Evolutionary conservation across 2,888 invertebrate species (phyloP), one percentile per base, ranked within the genome.

Genomic region (Ectemnius cavifrons): DNA sequence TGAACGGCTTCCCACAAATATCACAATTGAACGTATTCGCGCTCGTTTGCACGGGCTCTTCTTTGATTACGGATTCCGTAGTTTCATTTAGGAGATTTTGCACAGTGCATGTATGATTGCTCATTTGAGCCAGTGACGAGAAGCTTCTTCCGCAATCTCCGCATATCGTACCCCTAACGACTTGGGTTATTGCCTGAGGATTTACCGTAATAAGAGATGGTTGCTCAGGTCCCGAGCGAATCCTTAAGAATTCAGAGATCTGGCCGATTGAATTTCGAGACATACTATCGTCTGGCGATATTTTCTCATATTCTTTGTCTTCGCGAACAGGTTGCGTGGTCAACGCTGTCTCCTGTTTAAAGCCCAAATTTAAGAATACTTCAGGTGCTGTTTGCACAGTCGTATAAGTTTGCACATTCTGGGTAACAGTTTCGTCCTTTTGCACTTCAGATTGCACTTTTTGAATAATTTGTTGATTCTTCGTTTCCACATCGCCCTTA

Each of bases 1-100:
- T 94, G 84, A 95, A 95, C 0, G 92, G 92, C 78, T 94, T 94
- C 5, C 92, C 92, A 85, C 95, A 95, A 16, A 93, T 91, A 52
- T 93, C 93, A 83, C 94, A 94, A 84, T 89, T 88, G 84, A 91
- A 92, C 23, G 86, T 85, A 66, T 81, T 88, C 13, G 83, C 76
- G 64, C 78, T 88, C 71, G 61, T 78, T 78, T 74, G 81, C 57
- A 73, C 65, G 52, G 84, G 63, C 3, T 86, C 89, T 49, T 90
- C 90, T 62, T 81, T 88, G 4, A 83, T 80, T 11, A 68, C 77
- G 13, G 75, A 37, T 13, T 83, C 81, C 11, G 79, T 62, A 23
- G 74, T 49, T 61, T 82, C 83, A 4, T 45, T 82, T 64, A 85
- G 56, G 27, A 84, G 62, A n/a, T 60, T 72, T 27, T 78, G 79